Conservation (phyloP, 1,140 invertebrate species). For the Brachionus koreanus region DNA sequence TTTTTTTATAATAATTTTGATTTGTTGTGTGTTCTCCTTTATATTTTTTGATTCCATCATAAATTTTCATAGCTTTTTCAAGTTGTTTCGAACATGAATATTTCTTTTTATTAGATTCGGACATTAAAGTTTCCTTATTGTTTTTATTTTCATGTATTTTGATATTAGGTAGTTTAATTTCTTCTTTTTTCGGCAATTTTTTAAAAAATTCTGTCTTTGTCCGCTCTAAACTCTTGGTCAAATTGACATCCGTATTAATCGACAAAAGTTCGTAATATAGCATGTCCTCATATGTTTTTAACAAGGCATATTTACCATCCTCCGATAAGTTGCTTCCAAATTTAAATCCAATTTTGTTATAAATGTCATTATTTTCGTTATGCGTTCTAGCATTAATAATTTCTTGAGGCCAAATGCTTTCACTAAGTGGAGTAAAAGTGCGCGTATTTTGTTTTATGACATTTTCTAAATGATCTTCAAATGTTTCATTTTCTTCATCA, state of each 20-base stretch:
- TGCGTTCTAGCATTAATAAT: background rate
- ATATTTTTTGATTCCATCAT: constrained; percentile 29
- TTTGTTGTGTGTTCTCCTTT: constrained; percentile 17
- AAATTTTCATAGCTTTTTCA: constrained; percentile 32
- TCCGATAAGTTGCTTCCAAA: constrained; percentile 23
- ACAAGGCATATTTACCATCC: constrained; percentile 39
- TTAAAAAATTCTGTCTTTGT: constrained; percentile 37
- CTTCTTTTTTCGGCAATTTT: background rate
- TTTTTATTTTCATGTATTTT: background rate
- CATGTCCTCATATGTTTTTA: constrained; percentile 37
- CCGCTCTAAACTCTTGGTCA: background rate
- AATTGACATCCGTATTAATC: background rate
- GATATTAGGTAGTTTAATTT: background rate
- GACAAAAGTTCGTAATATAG: background rate
- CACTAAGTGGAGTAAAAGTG: background rate
- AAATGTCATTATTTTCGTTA: constrained; percentile 6
- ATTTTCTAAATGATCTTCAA: constrained; percentile 8
- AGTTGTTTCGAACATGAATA: background rate
- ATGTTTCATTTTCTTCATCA: constrained; percentile 10
- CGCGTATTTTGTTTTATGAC: background rate
- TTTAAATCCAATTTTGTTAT: background rate
- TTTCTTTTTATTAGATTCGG: background rate
- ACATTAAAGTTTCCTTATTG: background rate
- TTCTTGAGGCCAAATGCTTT: constrained; percentile 11
- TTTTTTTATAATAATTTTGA: constrained; percentile 30